These are phyloP conservation scores for Conus betulinus DNA, from an alignment of 1,140 invertebrate species.

Conservation along the genomic window DNA sequence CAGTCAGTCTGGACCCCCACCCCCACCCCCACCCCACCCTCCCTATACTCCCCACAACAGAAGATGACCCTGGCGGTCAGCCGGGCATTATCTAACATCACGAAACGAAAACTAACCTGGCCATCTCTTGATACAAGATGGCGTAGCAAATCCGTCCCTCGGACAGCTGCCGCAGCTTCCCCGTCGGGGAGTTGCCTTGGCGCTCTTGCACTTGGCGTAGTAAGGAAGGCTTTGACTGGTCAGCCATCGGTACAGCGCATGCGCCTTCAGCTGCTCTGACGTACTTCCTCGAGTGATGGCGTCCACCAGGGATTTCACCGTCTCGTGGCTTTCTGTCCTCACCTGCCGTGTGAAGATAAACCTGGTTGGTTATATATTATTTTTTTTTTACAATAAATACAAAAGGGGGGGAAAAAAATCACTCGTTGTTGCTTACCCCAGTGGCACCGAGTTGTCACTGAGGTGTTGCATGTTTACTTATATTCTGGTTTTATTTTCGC, in stretches of 20 bases:
- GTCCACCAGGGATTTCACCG: constrained; percentile 60
- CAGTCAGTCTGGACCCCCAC: too few relatives aligned
- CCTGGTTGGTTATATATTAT: not conserved
- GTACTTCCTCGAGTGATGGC: constrained; percentile 58
- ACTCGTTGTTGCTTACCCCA: too few relatives aligned
- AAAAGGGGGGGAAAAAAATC: not conserved
- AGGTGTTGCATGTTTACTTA: too few relatives aligned
- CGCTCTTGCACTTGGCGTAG: constrained; percentile 42
- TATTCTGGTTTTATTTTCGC: too few relatives aligned
- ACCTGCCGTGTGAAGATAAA: constrained; percentile 47
- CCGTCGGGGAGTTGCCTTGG: constrained; percentile 53
- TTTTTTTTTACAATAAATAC: not conserved
- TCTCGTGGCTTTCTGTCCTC: constrained; percentile 56
- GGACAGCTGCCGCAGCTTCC: constrained; percentile 54
- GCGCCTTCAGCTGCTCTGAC: constrained; percentile 56
- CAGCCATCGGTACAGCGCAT: constrained; percentile 64
- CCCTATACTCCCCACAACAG: too few relatives aligned
- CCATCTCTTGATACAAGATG: constrained; percentile 60
- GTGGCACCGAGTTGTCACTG: too few relatives aligned
- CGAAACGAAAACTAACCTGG: constrained; percentile 51
- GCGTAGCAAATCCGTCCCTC: constrained; percentile 58
- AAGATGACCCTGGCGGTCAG: too few relatives aligned
- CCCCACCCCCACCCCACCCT: too few relatives aligned
- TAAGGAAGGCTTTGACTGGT: constrained; percentile 52
- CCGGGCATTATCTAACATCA: not conserved